These are phyloP conservation scores for Pterostichus madidus DNA, from an alignment of 2,888 invertebrate species.

Conservation along the genomic window DNA sequence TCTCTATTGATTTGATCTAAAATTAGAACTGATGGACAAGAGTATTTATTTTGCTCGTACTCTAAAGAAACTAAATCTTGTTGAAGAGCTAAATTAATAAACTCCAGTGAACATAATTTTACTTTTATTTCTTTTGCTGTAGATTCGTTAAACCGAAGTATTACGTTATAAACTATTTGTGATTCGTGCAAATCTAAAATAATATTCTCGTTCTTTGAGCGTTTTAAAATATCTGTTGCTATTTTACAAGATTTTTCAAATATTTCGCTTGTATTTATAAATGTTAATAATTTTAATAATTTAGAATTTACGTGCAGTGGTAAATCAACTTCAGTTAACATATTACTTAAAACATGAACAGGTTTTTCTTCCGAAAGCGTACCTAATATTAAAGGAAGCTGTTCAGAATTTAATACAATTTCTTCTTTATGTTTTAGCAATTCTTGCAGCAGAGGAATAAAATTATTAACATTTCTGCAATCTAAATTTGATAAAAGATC, in stretches of 20 bases:
- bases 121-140: constrained; percentile 70
- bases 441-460: constrained; percentile 78
- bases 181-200: constrained; percentile 69
- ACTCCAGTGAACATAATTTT: constrained; percentile 79
- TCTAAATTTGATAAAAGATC: constrained; percentile 68
- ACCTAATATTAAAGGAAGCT: constrained; percentile 82
- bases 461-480: constrained; percentile 74
- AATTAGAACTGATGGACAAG: constrained; percentile 78
- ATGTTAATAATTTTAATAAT: constrained; percentile 74
- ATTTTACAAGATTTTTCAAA: constrained; percentile 71
- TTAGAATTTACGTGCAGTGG: constrained; percentile 77
- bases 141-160: constrained; percentile 71
- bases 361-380: constrained; percentile 80
- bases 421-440: constrained; percentile 80
- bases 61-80: constrained; percentile 78
- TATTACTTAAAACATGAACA: constrained; percentile 71
- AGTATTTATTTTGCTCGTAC: constrained; percentile 75
- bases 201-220: constrained; percentile 68
- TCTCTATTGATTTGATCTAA: constrained; percentile 81
- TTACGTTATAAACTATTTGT: constrained; percentile 70
- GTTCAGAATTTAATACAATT: constrained; percentile 83
- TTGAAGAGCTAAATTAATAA: constrained; percentile 80
- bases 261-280: constrained; percentile 70
- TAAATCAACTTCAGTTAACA: constrained; percentile 75
- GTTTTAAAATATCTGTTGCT: constrained; percentile 70